Percentiles rank a stretch among this genome's conserved stretches.
phyloP scores from a whole-genome alignment of 1,140 invertebrate species.

The Lordiphosa collinella region DNA sequence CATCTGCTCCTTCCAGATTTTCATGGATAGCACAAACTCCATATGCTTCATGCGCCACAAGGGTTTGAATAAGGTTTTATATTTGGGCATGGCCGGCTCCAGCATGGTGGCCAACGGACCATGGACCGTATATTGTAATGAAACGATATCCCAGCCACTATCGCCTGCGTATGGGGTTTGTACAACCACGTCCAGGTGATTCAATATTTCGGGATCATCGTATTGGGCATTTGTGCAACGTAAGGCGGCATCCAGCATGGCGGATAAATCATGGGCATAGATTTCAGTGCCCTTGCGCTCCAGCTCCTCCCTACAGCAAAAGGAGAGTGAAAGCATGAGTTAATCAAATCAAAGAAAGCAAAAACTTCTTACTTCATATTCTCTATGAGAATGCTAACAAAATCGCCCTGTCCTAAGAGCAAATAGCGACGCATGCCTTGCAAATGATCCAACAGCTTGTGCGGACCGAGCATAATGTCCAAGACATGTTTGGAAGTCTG shows the following conservation, averaged over 20 bases:
- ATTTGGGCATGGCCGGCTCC: constrained; percentile 90
- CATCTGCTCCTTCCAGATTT: constrained; percentile 93
- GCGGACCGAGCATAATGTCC: constrained; percentile 91
- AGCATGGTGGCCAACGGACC: constrained; percentile 96
- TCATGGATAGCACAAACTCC: constrained; percentile 91
- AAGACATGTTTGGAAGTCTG: constrained; percentile 93
- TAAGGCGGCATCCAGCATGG: constrained; percentile 94
- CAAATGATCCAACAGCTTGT: constrained; percentile 94
- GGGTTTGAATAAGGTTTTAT: constrained; percentile 93
- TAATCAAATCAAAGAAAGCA: too few species aligned
- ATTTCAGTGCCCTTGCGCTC: constrained; percentile 92
- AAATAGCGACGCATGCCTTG: constrained; percentile 94
- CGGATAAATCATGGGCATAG: constrained; percentile 92
- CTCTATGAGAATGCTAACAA: constrained; percentile 95
- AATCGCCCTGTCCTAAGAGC: constrained; percentile 96
- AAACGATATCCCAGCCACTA: constrained; percentile 97
- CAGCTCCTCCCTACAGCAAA: constrained; percentile 89
- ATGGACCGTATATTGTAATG: constrained; percentile 94
- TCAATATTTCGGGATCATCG: constrained; percentile 94
- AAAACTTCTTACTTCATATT: constrained; percentile 93
- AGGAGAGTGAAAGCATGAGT: neutral
- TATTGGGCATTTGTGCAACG: constrained; percentile 96
- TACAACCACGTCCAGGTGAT: constrained; percentile 91
- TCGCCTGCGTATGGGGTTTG: constrained; percentile 89
- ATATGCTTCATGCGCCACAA: constrained; percentile 97